phyloP scores from a whole-genome alignment of 2,888 invertebrate genomes.

The Sinotaia quadrata region DNA sequence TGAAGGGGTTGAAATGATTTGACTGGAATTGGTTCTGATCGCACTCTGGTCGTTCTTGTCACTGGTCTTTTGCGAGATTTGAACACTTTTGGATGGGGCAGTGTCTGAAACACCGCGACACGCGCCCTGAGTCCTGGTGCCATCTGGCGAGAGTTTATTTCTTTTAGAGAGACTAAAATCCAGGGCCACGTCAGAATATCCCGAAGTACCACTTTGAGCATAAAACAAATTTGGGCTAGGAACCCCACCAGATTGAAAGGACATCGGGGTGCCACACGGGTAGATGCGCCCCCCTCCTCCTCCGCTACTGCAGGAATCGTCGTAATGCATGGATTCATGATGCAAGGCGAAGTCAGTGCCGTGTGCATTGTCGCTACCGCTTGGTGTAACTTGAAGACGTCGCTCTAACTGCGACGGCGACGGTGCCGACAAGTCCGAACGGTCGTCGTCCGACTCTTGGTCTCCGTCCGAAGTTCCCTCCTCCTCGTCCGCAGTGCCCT shows the following conservation, averaged over 20 bases:
- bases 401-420: background rate
- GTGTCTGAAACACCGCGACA: background rate
- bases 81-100: background rate
- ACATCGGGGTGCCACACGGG: too few species aligned
- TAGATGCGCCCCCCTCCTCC: too few species aligned
- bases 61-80: too few species aligned
- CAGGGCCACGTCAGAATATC: constrained; percentile 18
- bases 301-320: background rate
- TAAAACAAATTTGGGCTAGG: too few species aligned
- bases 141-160: too few species aligned
- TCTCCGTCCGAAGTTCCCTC: constrained; percentile 15
- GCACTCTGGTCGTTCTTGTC: too few species aligned
- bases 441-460: background rate
- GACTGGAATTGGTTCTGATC: too few species aligned
- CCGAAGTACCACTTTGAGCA: background rate
- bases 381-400: background rate
- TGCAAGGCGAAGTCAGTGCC: background rate
- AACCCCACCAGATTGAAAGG: too few species aligned
- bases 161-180: constrained; percentile 26
- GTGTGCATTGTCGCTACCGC: too few species aligned
- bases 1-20: too few species aligned
- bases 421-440: background rate
- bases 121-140: too few species aligned
- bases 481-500: background rate
- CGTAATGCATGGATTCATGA: background rate